Evolutionary conservation across 2,888 invertebrate species (phyloP), one percentile per base, ranked within the genome.

Genomic region (Argyresthia albistria): DNA sequence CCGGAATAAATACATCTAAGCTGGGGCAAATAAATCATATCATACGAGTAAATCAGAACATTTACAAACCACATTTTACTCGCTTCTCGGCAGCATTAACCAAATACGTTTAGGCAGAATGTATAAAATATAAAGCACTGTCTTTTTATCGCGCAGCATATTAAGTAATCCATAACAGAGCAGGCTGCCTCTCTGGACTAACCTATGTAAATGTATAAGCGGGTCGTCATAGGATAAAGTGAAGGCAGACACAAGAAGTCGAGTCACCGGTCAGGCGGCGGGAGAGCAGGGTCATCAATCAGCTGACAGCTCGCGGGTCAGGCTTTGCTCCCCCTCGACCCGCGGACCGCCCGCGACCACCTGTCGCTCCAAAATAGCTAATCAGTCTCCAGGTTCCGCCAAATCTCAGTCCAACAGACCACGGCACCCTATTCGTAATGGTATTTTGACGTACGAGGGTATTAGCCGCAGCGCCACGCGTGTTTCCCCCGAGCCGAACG

Each of bases 361-460:
- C 84, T 83, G 84, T 82, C 84, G 86, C 82, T 70, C 72, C 70
- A 70, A 77, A 77, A 80, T 78, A 78, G 81, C 86, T 83, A 84
- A 84, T 84, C 86, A 86, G 84, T 84, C 84, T 84, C 81, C 80
- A 80, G 81, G 80, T 78, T 77, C 73, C 75, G 72, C 76, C 73
- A 80, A 84, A 84, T 86, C 83, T 84, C 82, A 67, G 76, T 66
- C 61, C 73, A 77, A 76, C 76, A 76, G 69, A 69, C 67, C 65
- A 69, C 64, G 57, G 25, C 63, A 45, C 46, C 61, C 69, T 67
- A 66, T 61, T 65, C 63, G 65, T 80, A 78, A 78, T 79, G 74
- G 68, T 74, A 69, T 80, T 83, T 79, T 80, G 76, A 80, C 77
- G 73, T 78, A 80, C 77, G 74, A 67, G 71, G 69, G 70, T 69